Evolutionary conservation across 2,797 vertebrate species (phyloP).

Genomic region (Myioborus miniatus): DNA sequence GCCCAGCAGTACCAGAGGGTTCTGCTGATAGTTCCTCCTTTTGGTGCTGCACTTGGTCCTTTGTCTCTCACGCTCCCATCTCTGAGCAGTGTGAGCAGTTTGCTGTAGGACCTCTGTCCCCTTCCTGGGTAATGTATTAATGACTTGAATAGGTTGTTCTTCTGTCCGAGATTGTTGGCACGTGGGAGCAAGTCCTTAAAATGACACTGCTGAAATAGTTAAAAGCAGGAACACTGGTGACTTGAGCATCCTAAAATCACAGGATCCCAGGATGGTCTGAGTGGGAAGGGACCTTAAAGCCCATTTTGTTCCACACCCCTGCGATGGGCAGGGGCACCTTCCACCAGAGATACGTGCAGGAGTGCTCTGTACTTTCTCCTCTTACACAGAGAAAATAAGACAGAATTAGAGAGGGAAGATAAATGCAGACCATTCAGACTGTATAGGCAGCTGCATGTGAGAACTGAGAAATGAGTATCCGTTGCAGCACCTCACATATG

Average conservation of each 20-base stretch:
- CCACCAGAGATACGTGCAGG: neutral
- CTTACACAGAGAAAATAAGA: neutral
- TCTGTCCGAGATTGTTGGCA: neutral
- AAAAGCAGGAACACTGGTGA: neutral
- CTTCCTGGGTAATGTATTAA: neutral
- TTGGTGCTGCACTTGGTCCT: neutral
- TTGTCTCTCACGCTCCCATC: neutral
- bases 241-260: neutral
- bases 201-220: neutral
- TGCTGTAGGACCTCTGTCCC: neutral
- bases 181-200: neutral
- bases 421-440: neutral
- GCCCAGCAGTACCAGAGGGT: neutral
- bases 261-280: neutral
- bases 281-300: neutral
- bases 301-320: neutral
- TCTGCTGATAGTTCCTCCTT: neutral
- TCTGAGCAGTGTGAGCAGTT: neutral
- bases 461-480: neutral
- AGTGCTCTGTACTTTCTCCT: neutral
- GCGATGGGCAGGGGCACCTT: neutral
- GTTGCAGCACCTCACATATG: neutral
- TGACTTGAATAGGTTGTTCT: neutral
- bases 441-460: neutral
- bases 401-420: neutral